These are phyloP conservation scores for Phenacoccus solenopsis DNA, from an alignment of 1,140 invertebrate genomes.

Conservation along the genomic window DNA sequence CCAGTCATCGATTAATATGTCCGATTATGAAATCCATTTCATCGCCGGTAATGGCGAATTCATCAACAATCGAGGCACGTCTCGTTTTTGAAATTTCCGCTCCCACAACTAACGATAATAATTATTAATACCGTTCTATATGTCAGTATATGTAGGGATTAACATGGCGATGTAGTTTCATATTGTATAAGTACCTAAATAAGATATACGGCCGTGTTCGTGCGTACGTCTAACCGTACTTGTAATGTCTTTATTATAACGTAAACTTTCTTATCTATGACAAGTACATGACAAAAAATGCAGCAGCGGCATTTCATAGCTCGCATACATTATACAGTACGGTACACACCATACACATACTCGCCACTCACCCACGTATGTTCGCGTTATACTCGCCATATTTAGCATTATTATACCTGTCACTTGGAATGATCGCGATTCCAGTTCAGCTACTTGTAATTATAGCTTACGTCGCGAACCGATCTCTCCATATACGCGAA, in stretches of 20 bases:
- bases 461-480: neutral
- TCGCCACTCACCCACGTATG: too few relatives aligned
- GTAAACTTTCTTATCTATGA: conserved; percentile 1
- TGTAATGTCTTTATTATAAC: neutral
- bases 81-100: neutral
- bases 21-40: too few relatives aligned
- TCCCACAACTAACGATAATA: neutral
- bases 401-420: too few relatives aligned
- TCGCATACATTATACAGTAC: too few relatives aligned
- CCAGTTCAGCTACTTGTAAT: neutral
- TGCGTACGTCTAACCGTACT: neutral
- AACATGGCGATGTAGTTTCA: too few relatives aligned
- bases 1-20: too few relatives aligned
- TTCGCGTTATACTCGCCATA: neutral
- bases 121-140: neutral
- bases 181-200: too few relatives aligned
- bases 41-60: too few relatives aligned
- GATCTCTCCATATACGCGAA: neutral
- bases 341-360: too few relatives aligned
- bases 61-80: too few relatives aligned
- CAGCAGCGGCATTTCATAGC: neutral
- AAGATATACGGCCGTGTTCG: neutral
- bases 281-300: neutral
- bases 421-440: neutral
- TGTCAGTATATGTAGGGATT: neutral